A percentile compares a stretch with the other conserved stretches of the same genome.
These are phyloP conservation scores for Chondrilla cf. caribensis DNA, from an alignment of 37 sponge, comb jelly and placozoan species.

Conservation along the genomic window DNA sequence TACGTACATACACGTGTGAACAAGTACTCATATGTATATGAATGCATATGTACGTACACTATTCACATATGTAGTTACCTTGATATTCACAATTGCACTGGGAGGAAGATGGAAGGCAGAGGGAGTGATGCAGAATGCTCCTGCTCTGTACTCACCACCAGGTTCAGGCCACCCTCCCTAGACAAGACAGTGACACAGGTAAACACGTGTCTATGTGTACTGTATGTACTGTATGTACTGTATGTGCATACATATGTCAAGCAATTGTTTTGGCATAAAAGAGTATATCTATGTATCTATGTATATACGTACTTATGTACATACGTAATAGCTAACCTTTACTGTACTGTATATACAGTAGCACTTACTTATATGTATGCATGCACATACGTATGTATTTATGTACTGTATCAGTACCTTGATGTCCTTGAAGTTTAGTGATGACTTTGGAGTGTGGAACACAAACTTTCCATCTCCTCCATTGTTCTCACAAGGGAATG, in stretches of 20 bases:
- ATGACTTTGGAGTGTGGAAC: neutral
- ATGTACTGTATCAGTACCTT: neutral
- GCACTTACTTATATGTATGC: neutral
- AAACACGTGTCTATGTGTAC: no score
- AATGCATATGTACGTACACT: neutral
- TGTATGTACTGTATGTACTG: no score
- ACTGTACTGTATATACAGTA: neutral
- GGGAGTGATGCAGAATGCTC: conserved; percentile 48
- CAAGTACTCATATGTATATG: neutral
- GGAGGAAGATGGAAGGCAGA: conserved; percentile 31
- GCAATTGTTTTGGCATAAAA: neutral
- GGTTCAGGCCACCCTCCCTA: neutral
- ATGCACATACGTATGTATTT: neutral
- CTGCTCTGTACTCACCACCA: neutral
- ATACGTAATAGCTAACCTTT: neutral
- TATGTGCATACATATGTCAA: neutral
- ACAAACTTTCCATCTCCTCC: conserved; percentile 73
- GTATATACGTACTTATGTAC: neutral
- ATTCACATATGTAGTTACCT: neutral
- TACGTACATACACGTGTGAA: neutral
- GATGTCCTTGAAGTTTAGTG: neutral
- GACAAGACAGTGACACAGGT: neutral
- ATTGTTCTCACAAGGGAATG: conserved; percentile 33
- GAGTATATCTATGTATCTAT: no score
- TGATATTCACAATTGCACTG: neutral